A percentile compares a stretch with the other conserved stretches of the same genome.
phyloP scores from a whole-genome alignment of 1,140 invertebrate species.

The Mya arenaria region DNA sequence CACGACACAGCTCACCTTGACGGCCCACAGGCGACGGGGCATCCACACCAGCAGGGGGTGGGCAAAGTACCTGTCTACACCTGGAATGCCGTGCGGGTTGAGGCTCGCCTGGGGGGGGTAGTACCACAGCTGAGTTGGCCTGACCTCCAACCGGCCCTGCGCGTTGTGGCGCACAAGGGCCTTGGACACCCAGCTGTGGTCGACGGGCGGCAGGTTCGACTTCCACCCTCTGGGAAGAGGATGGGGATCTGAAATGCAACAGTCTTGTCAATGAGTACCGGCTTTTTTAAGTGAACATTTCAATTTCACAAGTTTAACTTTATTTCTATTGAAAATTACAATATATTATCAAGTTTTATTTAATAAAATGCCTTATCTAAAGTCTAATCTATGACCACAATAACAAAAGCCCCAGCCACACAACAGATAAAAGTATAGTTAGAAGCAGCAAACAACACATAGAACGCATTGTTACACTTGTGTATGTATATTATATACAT shows the following conservation, averaged over 20 bases:
- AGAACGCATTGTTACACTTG: too few species aligned
- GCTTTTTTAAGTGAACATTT: neutral
- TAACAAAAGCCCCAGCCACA: neutral
- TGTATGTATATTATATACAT: too few species aligned
- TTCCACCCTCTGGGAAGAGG: too few species aligned
- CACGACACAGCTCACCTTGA: neutral
- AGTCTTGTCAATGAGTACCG: neutral
- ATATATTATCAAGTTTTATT: neutral
- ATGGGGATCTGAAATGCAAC: neutral
- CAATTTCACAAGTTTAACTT: neutral
- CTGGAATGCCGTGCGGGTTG: neutral
- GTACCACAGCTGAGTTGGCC: neutral
- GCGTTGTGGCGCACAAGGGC: neutral
- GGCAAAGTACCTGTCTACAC: constrained; percentile 1
- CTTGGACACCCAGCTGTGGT: neutral
- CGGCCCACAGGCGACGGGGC: neutral
- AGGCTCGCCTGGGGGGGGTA: neutral
- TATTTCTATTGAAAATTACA: neutral
- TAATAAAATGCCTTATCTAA: neutral
- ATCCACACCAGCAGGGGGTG: neutral
- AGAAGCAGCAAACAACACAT: too few species aligned
- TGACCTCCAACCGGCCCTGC: neutral
- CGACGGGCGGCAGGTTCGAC: neutral
- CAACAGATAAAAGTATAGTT: neutral
- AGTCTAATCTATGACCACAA: neutral